Percentiles rank a stretch among this genome's conserved stretches.
These are phyloP conservation scores for Eupeodes corollae DNA, from an alignment of 1,140 invertebrate genomes.

Conservation along the genomic window DNA sequence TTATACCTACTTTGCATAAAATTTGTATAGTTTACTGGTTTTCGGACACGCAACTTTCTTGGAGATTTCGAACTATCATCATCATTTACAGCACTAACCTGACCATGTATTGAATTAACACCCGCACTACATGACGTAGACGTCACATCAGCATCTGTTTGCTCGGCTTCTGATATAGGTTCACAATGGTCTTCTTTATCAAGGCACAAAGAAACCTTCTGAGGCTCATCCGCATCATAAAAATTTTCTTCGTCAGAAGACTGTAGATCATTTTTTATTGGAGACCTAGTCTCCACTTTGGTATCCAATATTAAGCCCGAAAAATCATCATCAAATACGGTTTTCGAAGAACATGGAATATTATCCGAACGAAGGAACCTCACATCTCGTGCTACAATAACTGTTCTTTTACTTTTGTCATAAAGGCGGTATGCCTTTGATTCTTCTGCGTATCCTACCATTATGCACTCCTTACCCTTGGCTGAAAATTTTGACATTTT, in stretches of 20 bases:
- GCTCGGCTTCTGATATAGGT: too few relatives aligned
- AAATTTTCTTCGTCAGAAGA: neutral
- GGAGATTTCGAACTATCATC: conserved; percentile 14
- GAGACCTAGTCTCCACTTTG: neutral
- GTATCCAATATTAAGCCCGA: too few relatives aligned
- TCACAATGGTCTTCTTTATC: neutral
- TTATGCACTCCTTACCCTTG: neutral
- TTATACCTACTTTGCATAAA: conserved; percentile 9
- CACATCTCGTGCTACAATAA: neutral
- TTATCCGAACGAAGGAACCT: neutral
- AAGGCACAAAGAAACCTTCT: too few relatives aligned
- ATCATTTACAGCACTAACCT: neutral
- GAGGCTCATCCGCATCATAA: neutral
- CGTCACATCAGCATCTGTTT: too few relatives aligned
- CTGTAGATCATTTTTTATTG: neutral
- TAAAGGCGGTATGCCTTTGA: conserved; percentile 1
- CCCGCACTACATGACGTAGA: too few relatives aligned
- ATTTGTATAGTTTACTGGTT: conserved; percentile 11
- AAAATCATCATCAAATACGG: neutral
- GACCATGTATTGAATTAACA: neutral
- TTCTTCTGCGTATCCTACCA: neutral
- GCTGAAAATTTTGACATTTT: conserved; percentile 12
- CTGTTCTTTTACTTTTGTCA: neutral
- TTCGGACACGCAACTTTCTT: conserved; percentile 17
- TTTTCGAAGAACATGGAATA: neutral